Evolutionary conservation across 2,888 invertebrate species (phyloP), one percentile per base, ranked within the genome.

Genomic region (Pherbina coryleti): DNA sequence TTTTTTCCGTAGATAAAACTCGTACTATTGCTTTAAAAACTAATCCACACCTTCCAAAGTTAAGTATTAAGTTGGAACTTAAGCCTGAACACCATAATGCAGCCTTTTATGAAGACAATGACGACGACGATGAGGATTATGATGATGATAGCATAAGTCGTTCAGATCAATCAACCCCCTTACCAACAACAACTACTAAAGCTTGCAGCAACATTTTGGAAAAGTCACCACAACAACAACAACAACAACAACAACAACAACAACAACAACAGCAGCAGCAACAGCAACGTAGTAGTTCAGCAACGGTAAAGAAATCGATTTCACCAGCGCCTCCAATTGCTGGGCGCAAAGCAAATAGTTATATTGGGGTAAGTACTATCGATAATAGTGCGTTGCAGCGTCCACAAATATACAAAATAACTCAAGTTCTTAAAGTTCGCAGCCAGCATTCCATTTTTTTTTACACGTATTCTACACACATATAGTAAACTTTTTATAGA

Each of bases 261-360:
- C 78, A 49, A 78, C 78, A 70, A 77, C 79, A 53, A 11, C 82
- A 73, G 31, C 78, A 70, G 53, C 81, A 62, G 37, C 75, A 19
- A 49, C 80, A 7, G 64, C 80, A 44, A 25, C 76, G 44, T 57
- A 76, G 28, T 49, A 37, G 37, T 22, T 60, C 76, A 19, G 81
- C 82, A 81, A 85, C 84, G 83, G 85, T 86, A 86, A 87, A 80
- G 86, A 90, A 87, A 90, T 88, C 84, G 86, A 83, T 83, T 76
- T 89, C 89, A 79, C 87, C 89, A 82, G 90, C 89, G 78, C 91
- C 92, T 81, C 92, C 92, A 79, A 91, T 83, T 82, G 85, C 90
- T 81, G 93, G 93, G 87, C 89, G 92, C 83, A 92, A 92, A 86
- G 92, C 92, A 76, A 93, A 92, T 82, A 92, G 93, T 75, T 93